Evolutionary conservation across 35 echinoderm and acorn worm genomes (phyloP), one percentile per base, ranked within the genome.

Genomic region (Nesometra sesokonis): DNA sequence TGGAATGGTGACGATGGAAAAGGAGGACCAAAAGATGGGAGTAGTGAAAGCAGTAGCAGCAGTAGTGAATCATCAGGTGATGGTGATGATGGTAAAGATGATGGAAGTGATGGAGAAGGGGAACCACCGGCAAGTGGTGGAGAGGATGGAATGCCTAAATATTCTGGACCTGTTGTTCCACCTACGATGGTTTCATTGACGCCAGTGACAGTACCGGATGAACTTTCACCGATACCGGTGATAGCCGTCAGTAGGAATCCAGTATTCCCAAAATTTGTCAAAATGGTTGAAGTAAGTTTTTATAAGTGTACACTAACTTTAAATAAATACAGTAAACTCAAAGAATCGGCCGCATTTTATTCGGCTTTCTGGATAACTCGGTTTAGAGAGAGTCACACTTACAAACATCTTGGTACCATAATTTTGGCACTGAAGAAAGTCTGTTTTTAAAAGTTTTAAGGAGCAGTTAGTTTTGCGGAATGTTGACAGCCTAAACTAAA

Each of bases 201-300:
- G 77, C 86, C 95, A 33, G 91, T 97, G 86, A 97, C 86, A 30
- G 92, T 97, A 13, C 95, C 95, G 29, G 95, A 98, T 77, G 83
- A 80, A 21, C 91, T 98, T 36, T 87, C 95, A 35, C 95, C 95
- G 37, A 84, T 98, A 33, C 95, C 95, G 31, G 86, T 98, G 21
- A 93, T 98, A 85, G 95, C 95, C 17, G 95, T 98, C 21, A 84
- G 76, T 79, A 89, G 95, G 85, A 98, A 94, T 94, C 95, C 95
- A 23, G 89, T 98, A 33, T 98, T 98, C 67, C 95, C 95, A 32
- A 98, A 98, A 82, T 98, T 98, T 78, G 93, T 98, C 23, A 98
- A 98, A 92, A 98, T 98, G 33, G 84, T 98, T 85, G 95, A 98
- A 88, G 95, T 98, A 87, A 78, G 84, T 84, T 30, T 4, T 78